phyloP scores from a whole-genome alignment of 2,888 invertebrate genomes.

The Vannuccia rotundouncinata region DNA sequence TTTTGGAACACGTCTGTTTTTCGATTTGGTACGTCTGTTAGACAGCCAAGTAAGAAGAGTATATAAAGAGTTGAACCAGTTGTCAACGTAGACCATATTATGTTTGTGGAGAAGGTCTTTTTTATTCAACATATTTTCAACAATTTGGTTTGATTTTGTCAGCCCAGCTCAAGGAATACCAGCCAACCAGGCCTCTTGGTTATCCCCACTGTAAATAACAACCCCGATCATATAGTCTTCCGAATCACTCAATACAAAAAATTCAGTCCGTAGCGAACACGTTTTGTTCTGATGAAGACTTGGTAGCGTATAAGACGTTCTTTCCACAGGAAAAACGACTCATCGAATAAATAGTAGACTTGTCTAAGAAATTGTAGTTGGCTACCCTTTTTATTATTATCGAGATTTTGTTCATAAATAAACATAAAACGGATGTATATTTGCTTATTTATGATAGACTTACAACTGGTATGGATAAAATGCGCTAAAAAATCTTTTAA shows the following conservation, averaged over 20 bases:
- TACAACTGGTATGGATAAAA: no score
- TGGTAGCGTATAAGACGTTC: background rate
- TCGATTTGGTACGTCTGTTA: slow-evolving; percentile 23
- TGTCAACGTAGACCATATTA: slow-evolving; percentile 5
- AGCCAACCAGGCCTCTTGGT: slow-evolving; percentile 9
- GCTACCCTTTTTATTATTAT: no score
- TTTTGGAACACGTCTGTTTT: background rate
- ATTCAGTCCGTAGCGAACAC: background rate
- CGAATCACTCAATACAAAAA: background rate
- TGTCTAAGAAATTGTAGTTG: no score
- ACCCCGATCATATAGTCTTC: background rate
- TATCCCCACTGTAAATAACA: slow-evolving; percentile 1
- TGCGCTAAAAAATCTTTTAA: no score
- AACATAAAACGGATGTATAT: no score
- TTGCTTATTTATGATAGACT: no score
- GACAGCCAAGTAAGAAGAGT: slow-evolving; percentile 15
- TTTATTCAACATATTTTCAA: slow-evolving; percentile 8
- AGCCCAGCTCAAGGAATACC: background rate
- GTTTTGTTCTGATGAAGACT: background rate
- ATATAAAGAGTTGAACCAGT: background rate
- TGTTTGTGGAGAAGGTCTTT: slow-evolving; percentile 16
- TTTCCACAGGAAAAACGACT: background rate
- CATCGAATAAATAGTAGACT: no score
- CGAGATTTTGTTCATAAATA: no score
- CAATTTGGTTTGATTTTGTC: slow-evolving; percentile 19